Percentiles rank a stretch among this genome's conserved stretches.
These are phyloP conservation scores for Echeneis naucrates DNA, from an alignment of 2,797 vertebrate species.

Conservation along the genomic window DNA sequence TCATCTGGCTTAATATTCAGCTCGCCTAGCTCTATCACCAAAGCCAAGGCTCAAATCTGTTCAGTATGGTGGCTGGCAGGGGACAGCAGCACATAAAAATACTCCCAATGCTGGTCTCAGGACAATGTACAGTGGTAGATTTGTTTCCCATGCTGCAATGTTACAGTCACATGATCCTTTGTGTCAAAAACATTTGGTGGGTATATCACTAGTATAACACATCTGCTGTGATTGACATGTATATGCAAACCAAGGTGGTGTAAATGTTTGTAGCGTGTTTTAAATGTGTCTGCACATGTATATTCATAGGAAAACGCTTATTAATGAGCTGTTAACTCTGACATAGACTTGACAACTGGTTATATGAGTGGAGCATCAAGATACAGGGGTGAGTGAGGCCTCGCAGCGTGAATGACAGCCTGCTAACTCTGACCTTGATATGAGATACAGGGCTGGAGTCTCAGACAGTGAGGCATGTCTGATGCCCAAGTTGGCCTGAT, in stretches of 20 bases:
- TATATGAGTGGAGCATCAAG: conserved; percentile 8
- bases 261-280: not conserved
- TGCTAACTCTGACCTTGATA: conserved; percentile 65
- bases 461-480: conserved; percentile 73
- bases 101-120: conserved; percentile 42
- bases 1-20: conserved; percentile 75
- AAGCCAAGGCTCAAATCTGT: conserved; percentile 75
- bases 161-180: conserved; percentile 41
- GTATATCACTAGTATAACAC: conserved; percentile 21
- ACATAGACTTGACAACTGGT: not conserved
- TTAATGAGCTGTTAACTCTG: not conserved
- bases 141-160: conserved; percentile 39
- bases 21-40: conserved; percentile 64
- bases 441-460: conserved; percentile 64
- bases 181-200: conserved; percentile 31
- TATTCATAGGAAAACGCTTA: not conserved
- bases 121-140: conserved; percentile 26
- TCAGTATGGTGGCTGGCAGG: conserved; percentile 75
- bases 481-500: conserved; percentile 65
- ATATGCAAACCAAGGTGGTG: not conserved
- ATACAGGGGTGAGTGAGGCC: conserved; percentile 24
- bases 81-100: conserved; percentile 61
- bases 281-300: not conserved
- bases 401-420: conserved; percentile 41
- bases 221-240: conserved; percentile 14